phyloP scores from a whole-genome alignment of 2,113 vertebrate species.

The Sus scrofa region DNA sequence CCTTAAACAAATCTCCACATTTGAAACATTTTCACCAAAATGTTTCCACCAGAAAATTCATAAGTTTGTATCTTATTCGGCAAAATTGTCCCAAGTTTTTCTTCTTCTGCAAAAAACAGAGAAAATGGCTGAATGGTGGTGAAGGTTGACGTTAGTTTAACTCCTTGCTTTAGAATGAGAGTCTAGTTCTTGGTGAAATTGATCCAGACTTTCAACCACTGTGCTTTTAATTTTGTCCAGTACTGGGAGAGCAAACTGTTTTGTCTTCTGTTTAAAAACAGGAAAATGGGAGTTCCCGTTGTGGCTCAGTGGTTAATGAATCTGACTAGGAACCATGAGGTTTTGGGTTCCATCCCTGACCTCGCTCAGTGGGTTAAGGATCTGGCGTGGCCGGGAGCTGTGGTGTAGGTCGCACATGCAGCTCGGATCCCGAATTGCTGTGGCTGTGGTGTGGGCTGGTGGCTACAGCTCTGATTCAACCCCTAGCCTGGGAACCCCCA shows the following conservation, averaged over 20 bases:
- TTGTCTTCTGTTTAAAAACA: neutral
- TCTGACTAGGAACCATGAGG: no score
- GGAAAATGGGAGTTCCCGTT: no score
- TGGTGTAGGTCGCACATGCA: no score
- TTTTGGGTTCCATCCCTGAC: no score
- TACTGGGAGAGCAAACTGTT: neutral
- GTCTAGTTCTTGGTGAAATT: neutral
- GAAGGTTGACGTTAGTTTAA: neutral
- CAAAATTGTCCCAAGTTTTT: neutral
- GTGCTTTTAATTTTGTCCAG: neutral
- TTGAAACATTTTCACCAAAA: slow-evolving; percentile 37
- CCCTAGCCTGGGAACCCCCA: no score
- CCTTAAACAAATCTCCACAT: neutral
- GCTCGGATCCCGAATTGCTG: no score
- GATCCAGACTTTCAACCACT: neutral
- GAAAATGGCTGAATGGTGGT: neutral
- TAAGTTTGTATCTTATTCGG: slow-evolving; percentile 7
- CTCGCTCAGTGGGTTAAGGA: no score
- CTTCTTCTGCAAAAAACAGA: neutral
- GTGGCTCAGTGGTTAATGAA: no score
- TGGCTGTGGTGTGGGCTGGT: no score
- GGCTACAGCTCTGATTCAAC: no score
- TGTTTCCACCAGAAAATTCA: neutral
- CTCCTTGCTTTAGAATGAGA: neutral
- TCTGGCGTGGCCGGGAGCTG: no score